Evolutionary conservation across 2,888 invertebrate genomes (phyloP).

Genomic region (Gibbula magus): DNA sequence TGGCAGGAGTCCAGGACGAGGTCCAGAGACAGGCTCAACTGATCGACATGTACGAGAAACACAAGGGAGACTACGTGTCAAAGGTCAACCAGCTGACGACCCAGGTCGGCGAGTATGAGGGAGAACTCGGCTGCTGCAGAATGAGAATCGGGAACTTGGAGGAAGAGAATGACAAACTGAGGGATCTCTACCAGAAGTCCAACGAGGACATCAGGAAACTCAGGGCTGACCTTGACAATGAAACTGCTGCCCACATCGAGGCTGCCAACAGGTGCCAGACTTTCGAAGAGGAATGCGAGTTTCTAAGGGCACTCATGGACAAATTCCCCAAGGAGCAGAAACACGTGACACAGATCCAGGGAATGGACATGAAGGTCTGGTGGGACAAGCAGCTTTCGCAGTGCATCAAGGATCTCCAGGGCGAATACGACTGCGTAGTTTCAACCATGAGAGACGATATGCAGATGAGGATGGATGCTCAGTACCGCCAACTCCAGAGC

Average conservation of each 20-base stretch:
- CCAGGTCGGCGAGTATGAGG: constrained; percentile 58
- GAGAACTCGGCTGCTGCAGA: constrained; percentile 52
- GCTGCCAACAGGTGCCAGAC: constrained; percentile 76
- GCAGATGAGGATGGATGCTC: constrained; percentile 76
- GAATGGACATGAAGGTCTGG: constrained; percentile 75
- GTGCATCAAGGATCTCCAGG: constrained; percentile 76
- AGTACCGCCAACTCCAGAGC: constrained; percentile 75
- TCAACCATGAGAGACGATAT: constrained; percentile 73
- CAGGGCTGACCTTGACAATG: constrained; percentile 75
- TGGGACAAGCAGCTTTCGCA: constrained; percentile 77
- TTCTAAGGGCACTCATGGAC: constrained; percentile 74
- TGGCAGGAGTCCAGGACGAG: constrained; percentile 75
- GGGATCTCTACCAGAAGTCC: constrained; percentile 41
- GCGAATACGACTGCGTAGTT: constrained; percentile 75
- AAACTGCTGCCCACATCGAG: constrained; percentile 76
- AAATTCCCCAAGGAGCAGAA: constrained; percentile 35
- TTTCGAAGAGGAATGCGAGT: constrained; percentile 76
- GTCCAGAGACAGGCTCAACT: constrained; percentile 63
- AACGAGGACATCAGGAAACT: constrained; percentile 51
- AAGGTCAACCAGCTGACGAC: constrained; percentile 53
- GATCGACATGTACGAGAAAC: constrained; percentile 41
- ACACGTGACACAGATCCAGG: constrained; percentile 43
- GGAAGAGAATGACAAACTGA: constrained; percentile 47
- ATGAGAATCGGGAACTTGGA: constrained; percentile 49
- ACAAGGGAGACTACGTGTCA: constrained; percentile 41